Base-by-base conservation (phyloP, 2,888 invertebrate species). In the Luperina nickerlii region DNA sequence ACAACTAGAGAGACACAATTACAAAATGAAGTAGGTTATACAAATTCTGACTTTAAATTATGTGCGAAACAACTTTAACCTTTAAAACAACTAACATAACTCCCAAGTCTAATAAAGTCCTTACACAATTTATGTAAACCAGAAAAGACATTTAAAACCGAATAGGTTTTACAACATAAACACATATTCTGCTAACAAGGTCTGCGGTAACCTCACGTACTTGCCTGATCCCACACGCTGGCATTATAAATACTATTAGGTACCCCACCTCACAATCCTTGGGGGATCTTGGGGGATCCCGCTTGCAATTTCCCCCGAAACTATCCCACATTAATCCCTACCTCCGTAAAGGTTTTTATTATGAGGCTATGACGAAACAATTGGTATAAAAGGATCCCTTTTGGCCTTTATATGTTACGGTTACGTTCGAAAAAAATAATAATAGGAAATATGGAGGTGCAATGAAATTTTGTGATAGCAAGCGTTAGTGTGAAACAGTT, bases 221-320 rank as follows among this genome's bases (percentile, higher is more conserved):
- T 85, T 88, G 90, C 90, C 92, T 94, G 94, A 95, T 95, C 93
- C 93, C 87, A 87, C 89, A 88, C 90, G 85, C 92, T 92, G 89
- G 91, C 92, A 94, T 95, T 96, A 95, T 95, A 96, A 95, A 95
- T 96, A 95, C 94, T 94, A 93, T 93, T 94, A 90, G 89, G 85
- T 89, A 91, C 91, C 90, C 89, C 83, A 79, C 89, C 80, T 82
- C 87, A 89, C 86, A 84, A 85, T 89, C 92, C 92, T 90, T 75
- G 57, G 87, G 87, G 90, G 89, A 87, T 86, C 86, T 88, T 84
- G 83, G 87, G 87, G 80, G 80, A 77, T 80, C 88, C 91, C 93
- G 92, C 90, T 89, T 92, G 92, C 94, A 90, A 89, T 90, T 84
- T 85, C 85, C 83, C 88, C 87, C 89, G 67, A 89, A 95, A 96